Evolutionary conservation across 2,113 vertebrate species (phyloP).

Genomic region (Zapornia atra): DNA sequence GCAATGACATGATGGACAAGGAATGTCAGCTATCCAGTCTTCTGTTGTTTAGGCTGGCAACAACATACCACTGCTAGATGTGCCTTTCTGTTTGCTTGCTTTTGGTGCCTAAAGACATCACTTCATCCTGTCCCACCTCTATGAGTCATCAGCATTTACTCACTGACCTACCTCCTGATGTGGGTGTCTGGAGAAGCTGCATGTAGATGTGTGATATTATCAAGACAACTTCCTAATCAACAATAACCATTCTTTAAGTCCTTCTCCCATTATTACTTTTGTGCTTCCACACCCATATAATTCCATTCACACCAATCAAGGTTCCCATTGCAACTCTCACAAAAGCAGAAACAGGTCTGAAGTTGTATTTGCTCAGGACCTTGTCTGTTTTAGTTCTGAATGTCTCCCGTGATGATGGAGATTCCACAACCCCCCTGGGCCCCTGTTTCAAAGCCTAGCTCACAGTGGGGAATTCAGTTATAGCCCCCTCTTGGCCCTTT

Average conservation of each 20-base stretch:
- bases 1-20: neutral
- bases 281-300: neutral
- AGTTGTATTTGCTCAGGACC: neutral
- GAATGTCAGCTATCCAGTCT: neutral
- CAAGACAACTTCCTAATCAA: neutral
- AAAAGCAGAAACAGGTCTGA: neutral
- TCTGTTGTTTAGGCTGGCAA: neutral
- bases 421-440: neutral
- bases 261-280: neutral
- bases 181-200: neutral
- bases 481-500: neutral
- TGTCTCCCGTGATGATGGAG: neutral
- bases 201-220: rapidly evolving
- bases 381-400: neutral
- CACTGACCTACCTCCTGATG: neutral
- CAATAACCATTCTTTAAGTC: neutral
- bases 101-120: no score
- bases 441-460: neutral
- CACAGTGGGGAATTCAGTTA: neutral
- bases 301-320: neutral
- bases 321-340: neutral
- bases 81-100: neutral
- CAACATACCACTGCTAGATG: neutral
- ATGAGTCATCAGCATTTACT: neutral
- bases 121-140: neutral